Conservation (phyloP, 2,797 vertebrate species). For the Crax fasciolata region DNA sequence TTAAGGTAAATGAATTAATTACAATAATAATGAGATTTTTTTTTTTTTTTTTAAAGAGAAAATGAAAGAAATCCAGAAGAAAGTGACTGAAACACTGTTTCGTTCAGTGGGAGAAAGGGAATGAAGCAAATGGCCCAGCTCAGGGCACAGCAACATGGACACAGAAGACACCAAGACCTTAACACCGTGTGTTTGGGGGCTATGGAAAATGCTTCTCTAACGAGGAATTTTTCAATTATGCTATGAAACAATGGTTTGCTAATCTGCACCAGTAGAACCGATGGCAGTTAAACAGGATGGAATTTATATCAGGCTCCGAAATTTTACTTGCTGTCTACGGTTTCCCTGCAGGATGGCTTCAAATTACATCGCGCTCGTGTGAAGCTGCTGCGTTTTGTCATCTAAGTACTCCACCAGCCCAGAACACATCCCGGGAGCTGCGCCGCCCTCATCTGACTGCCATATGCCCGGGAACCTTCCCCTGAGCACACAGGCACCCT, state of each 20-base stretch:
- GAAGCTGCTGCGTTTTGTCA: conserved; percentile 39
- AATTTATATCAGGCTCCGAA: conserved; percentile 40
- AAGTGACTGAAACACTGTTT: background rate
- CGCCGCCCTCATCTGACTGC: conserved; percentile 26
- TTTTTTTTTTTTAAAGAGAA: background rate
- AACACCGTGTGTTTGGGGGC: background rate
- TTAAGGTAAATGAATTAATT: background rate
- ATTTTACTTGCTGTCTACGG: background rate
- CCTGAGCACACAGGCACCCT: background rate
- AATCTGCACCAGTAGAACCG: conserved; percentile 21
- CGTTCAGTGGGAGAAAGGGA: background rate
- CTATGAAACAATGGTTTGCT: background rate
- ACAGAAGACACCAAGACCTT: background rate
- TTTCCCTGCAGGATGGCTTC: conserved; percentile 19
- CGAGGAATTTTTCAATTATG: background rate
- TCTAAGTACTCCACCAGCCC: background rate
- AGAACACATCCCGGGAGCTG: background rate
- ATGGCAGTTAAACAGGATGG: conserved; percentile 20
- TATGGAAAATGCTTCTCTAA: background rate
- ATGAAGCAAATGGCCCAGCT: background rate
- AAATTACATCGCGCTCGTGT: background rate
- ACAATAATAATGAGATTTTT: background rate
- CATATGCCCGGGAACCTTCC: conserved; percentile 38
- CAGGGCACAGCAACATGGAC: background rate
- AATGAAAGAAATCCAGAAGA: background rate